Evolutionary conservation across 2,113 vertebrate species (phyloP), one percentile per base, ranked within the genome.

Genomic region (Smithornis capensis): DNA sequence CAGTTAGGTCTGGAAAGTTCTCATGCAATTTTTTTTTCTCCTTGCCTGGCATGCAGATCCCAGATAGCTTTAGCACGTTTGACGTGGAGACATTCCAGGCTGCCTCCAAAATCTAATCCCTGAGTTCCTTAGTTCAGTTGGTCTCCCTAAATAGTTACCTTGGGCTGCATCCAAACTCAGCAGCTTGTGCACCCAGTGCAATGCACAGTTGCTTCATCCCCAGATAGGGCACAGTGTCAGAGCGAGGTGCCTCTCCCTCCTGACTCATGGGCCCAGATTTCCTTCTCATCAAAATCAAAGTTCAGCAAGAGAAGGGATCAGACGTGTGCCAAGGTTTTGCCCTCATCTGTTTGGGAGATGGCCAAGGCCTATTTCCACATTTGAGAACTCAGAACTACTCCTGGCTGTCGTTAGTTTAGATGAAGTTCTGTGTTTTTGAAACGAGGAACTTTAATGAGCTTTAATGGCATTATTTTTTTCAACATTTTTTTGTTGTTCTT

Each of bases 71-170:
- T 95, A 96, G 84, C 96, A 95, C 60, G 44, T 95, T 95, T 94
- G 94, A 94, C 89, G 78, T 86, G 56, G 96, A 96, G 92, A 70
- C 60, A 93, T 95, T 96, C 96, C 95, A 96, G 91, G 35, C 91
- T 96, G 92, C 69, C 91, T 97, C 89, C 89, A 94, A 94, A 95
- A 87, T 95, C 83, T 94, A 92, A 94, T 94, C 92, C 89, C 44
- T 1, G 17, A 86, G 95, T 91, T 96, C 89, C 68, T 90, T 71
- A 95, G 86, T 90, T 96, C 90, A 92, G 42, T 47, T 0, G 22
- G 71, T 86, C 63, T 97, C 92, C 94, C 91, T 97, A 96, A 97
- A 96, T 97, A 97, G 94, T 94, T 96, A 87, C 92, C 68, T 97
- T 97, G 96, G 96, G 92, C 59, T 23, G 50, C 38, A 78, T 96